Evolutionary conservation across 1,140 invertebrate genomes (phyloP).

Genomic region (Saccostrea cuccullata): DNA sequence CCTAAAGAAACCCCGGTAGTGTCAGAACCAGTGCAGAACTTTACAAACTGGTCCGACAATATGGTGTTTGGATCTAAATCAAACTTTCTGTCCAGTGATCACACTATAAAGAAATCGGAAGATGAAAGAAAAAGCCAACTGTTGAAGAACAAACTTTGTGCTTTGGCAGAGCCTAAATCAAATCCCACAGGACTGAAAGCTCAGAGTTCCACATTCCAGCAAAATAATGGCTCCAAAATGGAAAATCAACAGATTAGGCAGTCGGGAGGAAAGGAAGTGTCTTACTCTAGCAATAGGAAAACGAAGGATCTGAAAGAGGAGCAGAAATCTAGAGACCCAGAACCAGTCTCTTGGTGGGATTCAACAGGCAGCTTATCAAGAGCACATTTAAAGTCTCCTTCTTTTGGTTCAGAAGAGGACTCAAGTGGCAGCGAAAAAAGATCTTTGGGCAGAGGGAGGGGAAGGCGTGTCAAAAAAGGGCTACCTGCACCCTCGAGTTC

Average conservation of each 20-base stretch:
- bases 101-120: neutral
- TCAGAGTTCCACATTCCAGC: neutral
- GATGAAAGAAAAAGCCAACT: neutral
- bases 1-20: neutral
- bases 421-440: conserved; percentile 17
- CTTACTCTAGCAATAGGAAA: neutral
- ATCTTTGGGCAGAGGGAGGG: neutral
- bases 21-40: neutral
- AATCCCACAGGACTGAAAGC: neutral
- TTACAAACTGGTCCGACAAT: conserved; percentile 16
- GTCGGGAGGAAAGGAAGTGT: neutral
- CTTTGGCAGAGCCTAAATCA: neutral
- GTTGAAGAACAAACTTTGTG: neutral
- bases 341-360: neutral
- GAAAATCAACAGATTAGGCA: neutral
- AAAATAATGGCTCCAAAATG: neutral
- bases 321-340: neutral
- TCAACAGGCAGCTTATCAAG: neutral
- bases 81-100: conserved; percentile 13
- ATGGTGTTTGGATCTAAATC: neutral
- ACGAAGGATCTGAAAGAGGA: neutral
- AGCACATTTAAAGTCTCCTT: neutral
- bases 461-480: neutral
- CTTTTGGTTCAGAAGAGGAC: neutral
- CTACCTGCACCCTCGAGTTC: neutral